Conservation (phyloP, 1,140 invertebrate species). For the Tetraneura akinire region DNA sequence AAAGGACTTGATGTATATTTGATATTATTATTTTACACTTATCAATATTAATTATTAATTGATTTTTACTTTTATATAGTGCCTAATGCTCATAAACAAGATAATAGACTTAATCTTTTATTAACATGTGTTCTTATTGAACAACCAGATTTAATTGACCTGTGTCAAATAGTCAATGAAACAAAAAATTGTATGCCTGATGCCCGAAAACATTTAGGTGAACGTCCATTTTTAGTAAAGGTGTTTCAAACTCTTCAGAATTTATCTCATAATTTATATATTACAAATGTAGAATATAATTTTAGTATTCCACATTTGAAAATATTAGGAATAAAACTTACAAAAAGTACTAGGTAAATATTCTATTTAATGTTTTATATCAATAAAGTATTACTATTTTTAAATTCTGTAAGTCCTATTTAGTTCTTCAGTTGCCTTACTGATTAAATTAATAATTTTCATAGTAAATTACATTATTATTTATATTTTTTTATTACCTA, state of each 20-base stretch:
- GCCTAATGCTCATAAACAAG: constrained; percentile 36
- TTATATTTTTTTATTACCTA: no score
- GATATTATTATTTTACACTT: no score
- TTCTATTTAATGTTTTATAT: no score
- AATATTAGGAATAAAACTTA: constrained; percentile 35
- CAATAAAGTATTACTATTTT: no score
- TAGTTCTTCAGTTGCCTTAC: no score
- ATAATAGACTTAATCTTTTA: constrained; percentile 44
- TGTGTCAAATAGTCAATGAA: neutral
- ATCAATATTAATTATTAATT: neutral
- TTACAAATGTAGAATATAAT: constrained; percentile 11
- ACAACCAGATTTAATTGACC: neutral
- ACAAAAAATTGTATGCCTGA: constrained; percentile 6
- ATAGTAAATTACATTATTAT: no score
- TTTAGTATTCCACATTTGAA: constrained; percentile 36
- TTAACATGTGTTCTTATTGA: constrained; percentile 26
- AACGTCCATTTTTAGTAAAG: constrained; percentile 25
- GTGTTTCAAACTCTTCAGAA: constrained; percentile 13
- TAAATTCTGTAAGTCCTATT: no score
- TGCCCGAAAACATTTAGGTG: neutral
- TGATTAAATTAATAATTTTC: no score
- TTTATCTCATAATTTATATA: constrained; percentile 10
- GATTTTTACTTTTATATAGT: constrained; percentile 13
- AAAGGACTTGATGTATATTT: no score
- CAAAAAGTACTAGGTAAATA: constrained; percentile 22